These are phyloP conservation scores for Toxotes lorentzi DNA, from an alignment of 2,797 vertebrate genomes.

Conservation along the genomic window DNA sequence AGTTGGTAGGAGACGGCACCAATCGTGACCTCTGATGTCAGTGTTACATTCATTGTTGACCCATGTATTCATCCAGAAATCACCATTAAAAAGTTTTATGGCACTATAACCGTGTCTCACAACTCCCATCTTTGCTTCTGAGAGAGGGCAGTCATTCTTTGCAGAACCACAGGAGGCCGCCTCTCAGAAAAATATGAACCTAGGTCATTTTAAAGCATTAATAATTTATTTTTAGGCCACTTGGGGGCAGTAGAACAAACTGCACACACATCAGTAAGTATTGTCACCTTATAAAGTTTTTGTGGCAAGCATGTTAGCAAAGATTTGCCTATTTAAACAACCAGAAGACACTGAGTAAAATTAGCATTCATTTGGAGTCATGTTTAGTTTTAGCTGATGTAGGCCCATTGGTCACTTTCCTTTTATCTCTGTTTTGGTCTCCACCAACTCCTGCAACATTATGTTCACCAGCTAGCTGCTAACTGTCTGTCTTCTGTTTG, in stretches of 20 bases:
- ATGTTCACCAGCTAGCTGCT: not conserved
- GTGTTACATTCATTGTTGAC: not conserved
- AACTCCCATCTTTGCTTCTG: not conserved
- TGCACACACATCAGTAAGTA: not conserved
- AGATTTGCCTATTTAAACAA: not conserved
- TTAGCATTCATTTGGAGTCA: not conserved
- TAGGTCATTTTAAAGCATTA: not conserved
- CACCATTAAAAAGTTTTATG: not conserved
- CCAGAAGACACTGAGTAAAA: not conserved
- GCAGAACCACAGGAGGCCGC: not conserved
- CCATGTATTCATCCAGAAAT: slow-evolving; percentile 3
- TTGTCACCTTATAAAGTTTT: not conserved
- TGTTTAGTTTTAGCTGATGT: not conserved
- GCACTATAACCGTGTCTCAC: not conserved
- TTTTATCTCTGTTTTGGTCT: slow-evolving; percentile 11
- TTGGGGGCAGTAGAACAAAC: not conserved
- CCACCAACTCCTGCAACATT: not conserved
- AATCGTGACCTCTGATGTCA: slow-evolving; percentile 4
- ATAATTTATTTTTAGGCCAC: not conserved
- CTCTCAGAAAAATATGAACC: not conserved
- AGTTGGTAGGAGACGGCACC: not conserved
- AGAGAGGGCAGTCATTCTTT: not conserved
- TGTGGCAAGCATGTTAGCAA: not conserved
- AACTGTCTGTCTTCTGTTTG: not conserved
- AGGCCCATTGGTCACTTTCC: not conserved